phyloP scores from a whole-genome alignment of 2,113 vertebrate species.

The Amphilophus citrinellus region DNA sequence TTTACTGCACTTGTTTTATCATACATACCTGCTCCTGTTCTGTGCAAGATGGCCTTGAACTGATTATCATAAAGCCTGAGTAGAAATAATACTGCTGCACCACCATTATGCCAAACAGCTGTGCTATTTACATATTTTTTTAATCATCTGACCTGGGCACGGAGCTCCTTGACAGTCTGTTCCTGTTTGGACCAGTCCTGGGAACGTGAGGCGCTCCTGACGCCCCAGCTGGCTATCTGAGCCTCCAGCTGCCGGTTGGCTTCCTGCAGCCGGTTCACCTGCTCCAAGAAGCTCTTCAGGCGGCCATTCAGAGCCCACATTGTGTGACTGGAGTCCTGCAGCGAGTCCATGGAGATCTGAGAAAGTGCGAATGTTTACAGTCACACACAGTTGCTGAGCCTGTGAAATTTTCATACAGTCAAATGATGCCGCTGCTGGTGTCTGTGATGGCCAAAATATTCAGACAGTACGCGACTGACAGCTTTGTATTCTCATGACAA shows the following conservation, averaged over 20 bases:
- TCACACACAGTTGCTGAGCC: neutral
- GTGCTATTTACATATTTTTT: neutral
- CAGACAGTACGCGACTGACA: neutral
- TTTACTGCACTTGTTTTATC: constrained; percentile 22
- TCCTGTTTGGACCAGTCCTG: constrained; percentile 74
- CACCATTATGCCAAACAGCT: neutral
- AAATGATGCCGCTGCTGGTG: neutral
- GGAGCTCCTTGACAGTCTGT: constrained; percentile 69
- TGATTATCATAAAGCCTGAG: neutral
- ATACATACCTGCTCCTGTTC: constrained; percentile 5
- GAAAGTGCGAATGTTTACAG: neutral
- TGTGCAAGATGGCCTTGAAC: constrained; percentile 4
- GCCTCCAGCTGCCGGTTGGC: constrained; percentile 75
- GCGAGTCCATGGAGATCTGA: constrained; percentile 65
- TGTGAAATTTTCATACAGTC: constrained; percentile 35
- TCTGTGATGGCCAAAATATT: neutral
- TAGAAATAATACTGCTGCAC: neutral
- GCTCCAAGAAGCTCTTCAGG: constrained; percentile 78
- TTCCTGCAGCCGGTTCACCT: constrained; percentile 75
- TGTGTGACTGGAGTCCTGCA: constrained; percentile 64
- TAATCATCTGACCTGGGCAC: constrained; percentile 67
- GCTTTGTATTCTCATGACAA: neutral
- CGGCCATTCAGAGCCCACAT: constrained; percentile 73
- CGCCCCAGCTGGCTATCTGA: constrained; percentile 68
- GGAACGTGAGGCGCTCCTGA: neutral